phyloP scores from a whole-genome alignment of 2,113 vertebrate genomes.

The Corythaeola cristata region DNA sequence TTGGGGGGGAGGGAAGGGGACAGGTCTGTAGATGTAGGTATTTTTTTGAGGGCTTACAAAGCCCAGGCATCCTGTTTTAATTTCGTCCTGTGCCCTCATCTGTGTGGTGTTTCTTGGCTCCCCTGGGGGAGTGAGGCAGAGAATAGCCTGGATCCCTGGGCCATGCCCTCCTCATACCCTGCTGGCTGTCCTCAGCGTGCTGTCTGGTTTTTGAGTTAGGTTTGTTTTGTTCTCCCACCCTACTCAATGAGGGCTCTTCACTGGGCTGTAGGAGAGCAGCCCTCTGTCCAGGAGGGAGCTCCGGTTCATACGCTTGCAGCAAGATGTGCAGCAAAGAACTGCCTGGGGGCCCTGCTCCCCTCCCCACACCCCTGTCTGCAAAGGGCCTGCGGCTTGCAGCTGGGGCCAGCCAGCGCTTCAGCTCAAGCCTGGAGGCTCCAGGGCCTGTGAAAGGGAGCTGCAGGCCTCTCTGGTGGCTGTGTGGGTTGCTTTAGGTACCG shows the following conservation, averaged over 20 bases:
- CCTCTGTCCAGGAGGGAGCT: neutral
- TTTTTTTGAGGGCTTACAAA: slow-evolving; percentile 4
- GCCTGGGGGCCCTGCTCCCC: neutral
- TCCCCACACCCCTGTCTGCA: neutral
- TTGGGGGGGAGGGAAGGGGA: neutral
- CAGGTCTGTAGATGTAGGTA: slow-evolving; percentile 31
- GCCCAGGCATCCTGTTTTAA: neutral
- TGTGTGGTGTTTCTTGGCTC: slow-evolving; percentile 8
- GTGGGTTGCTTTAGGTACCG: neutral
- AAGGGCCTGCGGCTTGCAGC: neutral
- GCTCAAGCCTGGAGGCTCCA: neutral
- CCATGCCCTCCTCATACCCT: neutral
- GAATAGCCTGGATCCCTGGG: neutral
- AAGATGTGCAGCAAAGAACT: neutral
- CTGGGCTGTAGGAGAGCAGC: neutral
- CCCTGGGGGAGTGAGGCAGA: neutral
- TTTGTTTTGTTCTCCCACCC: neutral
- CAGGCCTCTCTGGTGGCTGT: neutral
- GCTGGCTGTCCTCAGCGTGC: neutral
- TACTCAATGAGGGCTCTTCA: neutral
- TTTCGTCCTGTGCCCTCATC: slow-evolving; percentile 24
- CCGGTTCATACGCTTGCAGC: neutral
- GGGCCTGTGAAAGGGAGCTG: slow-evolving; percentile 34
- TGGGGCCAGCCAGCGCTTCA: neutral
- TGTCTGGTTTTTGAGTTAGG: slow-evolving; percentile 1